Evolutionary conservation across 2,888 invertebrate species (phyloP), one percentile per base, ranked within the genome.

Genomic region (Acronicta leporina): DNA sequence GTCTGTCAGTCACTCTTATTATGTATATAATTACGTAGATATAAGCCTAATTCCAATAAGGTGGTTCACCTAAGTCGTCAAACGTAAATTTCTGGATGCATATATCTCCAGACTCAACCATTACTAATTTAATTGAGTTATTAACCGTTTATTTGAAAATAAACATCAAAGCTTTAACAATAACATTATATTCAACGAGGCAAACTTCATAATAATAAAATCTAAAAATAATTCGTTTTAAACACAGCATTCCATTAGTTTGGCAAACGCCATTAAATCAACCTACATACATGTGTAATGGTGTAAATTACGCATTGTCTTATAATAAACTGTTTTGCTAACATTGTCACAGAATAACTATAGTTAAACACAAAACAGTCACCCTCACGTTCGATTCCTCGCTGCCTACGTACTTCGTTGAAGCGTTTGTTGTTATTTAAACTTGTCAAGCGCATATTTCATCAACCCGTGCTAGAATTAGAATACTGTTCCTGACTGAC

Each of bases 151-250:
- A 40, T 41, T 56, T 49, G 38, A 30, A 15, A 45, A 33, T 9
- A 43, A 60, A 73, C 72, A 74, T 73, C 70, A 74, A 66, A 63
- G 66, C 51, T 74, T 56, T 40, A 65, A 48, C 55, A 65, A 16
- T 54, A 55, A 61, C 43, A 48, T 67, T 55, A 54, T 44, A 35
- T 47, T 44, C 0, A 57, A 59, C 43, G 59, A 55, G 7, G 53
- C 46, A 51, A 56, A 68, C 50, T 16, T 51, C 44, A 53, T 53
- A 35, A 60, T 35, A 59, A 73, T 76, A 64, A 69, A 66, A 64
- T 53, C 64, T 56, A 59, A 69, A 67, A 67, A 73, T 67, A 69
- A 52, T 49, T 51, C 27, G 1, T 43, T 62, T 42, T 11, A 45
- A 57, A 63, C 58, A 53, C 45, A 58, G 53, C 53, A 58, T 58